phyloP scores from a whole-genome alignment of 2,113 vertebrate species.

The Daubentonia madagascariensis region DNA sequence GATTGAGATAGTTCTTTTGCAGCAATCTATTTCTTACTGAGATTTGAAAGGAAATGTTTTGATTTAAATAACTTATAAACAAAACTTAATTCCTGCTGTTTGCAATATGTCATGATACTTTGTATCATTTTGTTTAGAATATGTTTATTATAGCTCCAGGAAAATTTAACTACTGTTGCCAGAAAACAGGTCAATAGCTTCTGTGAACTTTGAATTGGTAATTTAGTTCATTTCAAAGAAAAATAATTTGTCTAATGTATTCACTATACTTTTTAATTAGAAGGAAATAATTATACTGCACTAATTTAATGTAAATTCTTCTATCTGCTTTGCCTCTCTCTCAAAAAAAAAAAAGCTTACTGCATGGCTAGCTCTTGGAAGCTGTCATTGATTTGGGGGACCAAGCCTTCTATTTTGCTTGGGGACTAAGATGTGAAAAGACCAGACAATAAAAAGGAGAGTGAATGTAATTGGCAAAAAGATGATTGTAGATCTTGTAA shows the following conservation, averaged over 20 bases:
- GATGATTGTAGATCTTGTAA: neutral
- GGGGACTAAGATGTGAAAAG: neutral
- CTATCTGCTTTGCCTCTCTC: neutral
- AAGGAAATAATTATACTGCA: neutral
- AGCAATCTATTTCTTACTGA: neutral
- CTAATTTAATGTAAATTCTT: neutral
- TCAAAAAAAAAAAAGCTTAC: neutral
- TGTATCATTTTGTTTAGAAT: slow-evolving; percentile 9
- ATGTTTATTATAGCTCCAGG: neutral
- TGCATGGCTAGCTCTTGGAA: neutral
- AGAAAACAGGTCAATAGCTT: neutral
- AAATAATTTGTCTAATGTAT: neutral
- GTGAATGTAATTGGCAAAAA: neutral
- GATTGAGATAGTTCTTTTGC: neutral
- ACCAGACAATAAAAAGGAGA: neutral
- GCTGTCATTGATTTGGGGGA: neutral
- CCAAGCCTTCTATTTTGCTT: neutral
- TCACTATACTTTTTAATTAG: slow-evolving; percentile 18
- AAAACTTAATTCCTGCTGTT: neutral
- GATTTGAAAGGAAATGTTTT: slow-evolving; percentile 32
- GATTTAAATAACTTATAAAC: neutral
- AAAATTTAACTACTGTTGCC: slow-evolving; percentile 25
- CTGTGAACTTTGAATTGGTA: neutral
- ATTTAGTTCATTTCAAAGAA: slow-evolving; percentile 10
- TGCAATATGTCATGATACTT: neutral